Evolutionary conservation across 2,797 vertebrate species (phyloP).

Genomic region (Leptodactylus fallax): DNA sequence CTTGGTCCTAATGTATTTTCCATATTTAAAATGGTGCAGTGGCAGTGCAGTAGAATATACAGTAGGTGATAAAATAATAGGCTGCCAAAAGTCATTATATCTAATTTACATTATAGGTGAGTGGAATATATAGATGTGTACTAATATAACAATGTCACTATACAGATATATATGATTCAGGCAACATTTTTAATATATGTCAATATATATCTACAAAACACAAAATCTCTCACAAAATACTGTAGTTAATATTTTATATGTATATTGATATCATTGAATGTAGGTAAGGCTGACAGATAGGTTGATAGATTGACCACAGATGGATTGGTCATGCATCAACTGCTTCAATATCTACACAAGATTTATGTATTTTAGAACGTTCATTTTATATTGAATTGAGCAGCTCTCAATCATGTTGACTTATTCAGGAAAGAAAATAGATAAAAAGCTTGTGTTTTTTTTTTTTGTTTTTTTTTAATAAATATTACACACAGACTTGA

Average conservation of each 20-base stretch:
- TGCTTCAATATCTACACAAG: background rate
- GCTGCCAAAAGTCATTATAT: conserved; percentile 11
- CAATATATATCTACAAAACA: background rate
- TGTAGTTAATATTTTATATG: background rate
- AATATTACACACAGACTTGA: too few species aligned
- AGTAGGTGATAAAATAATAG: conserved; percentile 13
- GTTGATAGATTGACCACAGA: too few species aligned
- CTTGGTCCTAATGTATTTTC: background rate
- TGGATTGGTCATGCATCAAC: background rate
- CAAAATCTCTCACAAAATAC: background rate
- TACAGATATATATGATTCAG: background rate
- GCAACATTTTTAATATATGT: background rate
- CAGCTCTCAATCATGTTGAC: background rate
- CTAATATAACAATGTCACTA: background rate
- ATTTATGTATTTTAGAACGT: background rate
- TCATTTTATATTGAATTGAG: background rate
- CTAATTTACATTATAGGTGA: background rate
- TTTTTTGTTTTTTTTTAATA: too few species aligned
- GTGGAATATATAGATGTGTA: background rate
- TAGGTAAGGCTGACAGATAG: background rate
- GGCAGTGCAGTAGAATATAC: conserved; percentile 43
- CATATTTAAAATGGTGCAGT: conserved; percentile 34
- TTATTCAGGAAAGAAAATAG: background rate
- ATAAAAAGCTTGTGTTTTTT: background rate
- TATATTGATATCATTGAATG: background rate